A percentile compares a stretch with the other conserved stretches of the same genome.
Conservation (phyloP, 2,113 vertebrate genomes). For the Lampris megalopsis region DNA sequence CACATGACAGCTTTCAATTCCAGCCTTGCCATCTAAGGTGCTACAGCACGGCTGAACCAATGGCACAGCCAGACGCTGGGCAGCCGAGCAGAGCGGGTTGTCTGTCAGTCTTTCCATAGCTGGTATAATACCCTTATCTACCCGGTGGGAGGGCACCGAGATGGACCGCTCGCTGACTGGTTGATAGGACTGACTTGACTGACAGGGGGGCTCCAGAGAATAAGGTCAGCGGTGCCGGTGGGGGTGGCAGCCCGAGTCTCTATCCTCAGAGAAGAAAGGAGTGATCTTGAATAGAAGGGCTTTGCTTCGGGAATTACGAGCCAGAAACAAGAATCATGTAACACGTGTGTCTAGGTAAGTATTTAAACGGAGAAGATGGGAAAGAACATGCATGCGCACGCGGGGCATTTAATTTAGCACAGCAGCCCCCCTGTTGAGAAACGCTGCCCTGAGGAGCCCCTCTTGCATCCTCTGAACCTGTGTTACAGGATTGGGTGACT, state of each 20-base stretch:
- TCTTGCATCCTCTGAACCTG: slow-evolving; percentile 38
- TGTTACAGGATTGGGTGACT: slow-evolving; percentile 62
- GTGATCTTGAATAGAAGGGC: not conserved
- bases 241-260: slow-evolving; percentile 9
- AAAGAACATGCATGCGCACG: slow-evolving; percentile 1
- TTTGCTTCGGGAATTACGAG: not conserved
- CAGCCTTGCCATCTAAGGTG: slow-evolving; percentile 28
- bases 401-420: slow-evolving; percentile 28
- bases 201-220: slow-evolving; percentile 8
- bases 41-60: slow-evolving; percentile 38
- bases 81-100: slow-evolving; percentile 39
- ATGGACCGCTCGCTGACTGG: slow-evolving; percentile 21
- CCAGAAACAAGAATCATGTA: not conserved
- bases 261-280: not conserved
- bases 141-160: slow-evolving; percentile 29
- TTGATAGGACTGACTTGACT: slow-evolving; percentile 24
- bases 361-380: not conserved
- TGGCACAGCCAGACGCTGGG: slow-evolving; percentile 28
- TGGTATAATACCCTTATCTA: slow-evolving; percentile 27
- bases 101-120: slow-evolving; percentile 37
- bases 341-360: not conserved
- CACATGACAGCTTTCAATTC: slow-evolving; percentile 1
- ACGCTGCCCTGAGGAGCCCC: slow-evolving; percentile 37
- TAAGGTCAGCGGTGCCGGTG: slow-evolving; percentile 10
- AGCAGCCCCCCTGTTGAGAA: slow-evolving; percentile 35